Evolutionary conservation across 2,797 vertebrate genomes (phyloP).

Genomic region (Muscicapa striata): DNA sequence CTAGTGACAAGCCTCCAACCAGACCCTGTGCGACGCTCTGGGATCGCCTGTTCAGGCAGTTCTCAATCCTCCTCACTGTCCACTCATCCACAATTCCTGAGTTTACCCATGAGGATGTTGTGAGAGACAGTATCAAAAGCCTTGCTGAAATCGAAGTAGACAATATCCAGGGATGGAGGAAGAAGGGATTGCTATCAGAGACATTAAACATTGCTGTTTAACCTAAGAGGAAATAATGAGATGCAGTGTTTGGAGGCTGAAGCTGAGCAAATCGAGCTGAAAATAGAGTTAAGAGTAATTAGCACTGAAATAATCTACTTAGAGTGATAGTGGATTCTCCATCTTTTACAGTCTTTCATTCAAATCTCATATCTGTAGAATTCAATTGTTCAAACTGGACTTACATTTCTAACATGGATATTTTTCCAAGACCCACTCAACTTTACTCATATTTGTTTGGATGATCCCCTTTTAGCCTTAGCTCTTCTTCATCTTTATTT

Average conservation of each 20-base stretch:
- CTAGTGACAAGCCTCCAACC: not conserved
- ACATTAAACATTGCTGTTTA: not conserved
- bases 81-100: not conserved
- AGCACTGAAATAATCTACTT: not conserved
- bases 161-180: not conserved
- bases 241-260: not conserved
- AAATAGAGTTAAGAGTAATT: not conserved
- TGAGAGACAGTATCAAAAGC: not conserved
- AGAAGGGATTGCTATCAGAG: not conserved
- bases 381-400: not conserved
- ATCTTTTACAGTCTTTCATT: not conserved
- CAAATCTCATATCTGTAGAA: not conserved
- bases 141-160: accelerated
- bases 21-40: not conserved
- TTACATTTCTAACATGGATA: not conserved
- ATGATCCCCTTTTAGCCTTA: not conserved
- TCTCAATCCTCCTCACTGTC: not conserved
- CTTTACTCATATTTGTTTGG: not conserved
- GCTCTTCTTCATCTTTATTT: constrained; percentile 27
- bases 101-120: not conserved
- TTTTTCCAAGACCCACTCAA: not conserved
- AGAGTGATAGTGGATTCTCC: not conserved
- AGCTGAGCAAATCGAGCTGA: not conserved
- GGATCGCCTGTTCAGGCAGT: not conserved
- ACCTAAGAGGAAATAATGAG: not conserved